phyloP scores from a whole-genome alignment of 1,140 invertebrate species.

The Homalodisca vitripennis region DNA sequence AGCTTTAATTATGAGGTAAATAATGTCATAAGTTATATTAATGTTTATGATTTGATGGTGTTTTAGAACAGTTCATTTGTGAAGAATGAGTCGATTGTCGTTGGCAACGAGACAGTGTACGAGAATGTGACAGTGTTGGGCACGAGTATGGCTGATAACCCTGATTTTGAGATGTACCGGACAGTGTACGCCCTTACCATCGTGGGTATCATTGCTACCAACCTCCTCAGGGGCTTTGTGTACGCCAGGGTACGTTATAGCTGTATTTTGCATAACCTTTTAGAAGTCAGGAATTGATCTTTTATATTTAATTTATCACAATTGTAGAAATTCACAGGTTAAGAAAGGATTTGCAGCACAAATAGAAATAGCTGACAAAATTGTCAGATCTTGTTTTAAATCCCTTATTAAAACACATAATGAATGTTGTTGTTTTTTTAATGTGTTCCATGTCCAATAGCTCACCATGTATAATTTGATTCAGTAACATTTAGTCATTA shows the following conservation, averaged over 20 bases:
- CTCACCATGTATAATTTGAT: too few relatives aligned
- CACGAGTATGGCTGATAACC: conserved; percentile 52
- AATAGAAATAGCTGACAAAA: too few relatives aligned
- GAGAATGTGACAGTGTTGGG: conserved; percentile 46
- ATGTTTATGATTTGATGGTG: neutral
- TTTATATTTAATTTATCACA: too few relatives aligned
- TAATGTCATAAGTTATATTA: neutral
- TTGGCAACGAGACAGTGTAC: conserved; percentile 22
- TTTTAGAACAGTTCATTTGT: neutral
- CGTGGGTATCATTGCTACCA: conserved; percentile 54
- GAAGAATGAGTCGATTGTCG: neutral
- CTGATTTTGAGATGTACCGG: conserved; percentile 53
- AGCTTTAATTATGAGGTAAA: neutral
- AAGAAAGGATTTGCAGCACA: too few relatives aligned
- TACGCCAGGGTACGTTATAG: conserved; percentile 57
- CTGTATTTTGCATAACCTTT: too few relatives aligned
- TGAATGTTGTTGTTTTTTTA: too few relatives aligned
- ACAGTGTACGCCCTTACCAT: conserved; percentile 54
- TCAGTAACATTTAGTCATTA: too few relatives aligned
- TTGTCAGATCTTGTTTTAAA: too few relatives aligned
- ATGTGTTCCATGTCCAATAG: too few relatives aligned
- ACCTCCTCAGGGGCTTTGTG: conserved; percentile 56
- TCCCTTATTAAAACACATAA: too few relatives aligned
- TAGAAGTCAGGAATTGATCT: too few relatives aligned
- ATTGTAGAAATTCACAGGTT: too few relatives aligned